A percentile compares a stretch with the other conserved stretches of the same genome.
These are phyloP conservation scores for Manacus vitellinus DNA, from an alignment of 2,113 vertebrate genomes.

Conservation along the genomic window DNA sequence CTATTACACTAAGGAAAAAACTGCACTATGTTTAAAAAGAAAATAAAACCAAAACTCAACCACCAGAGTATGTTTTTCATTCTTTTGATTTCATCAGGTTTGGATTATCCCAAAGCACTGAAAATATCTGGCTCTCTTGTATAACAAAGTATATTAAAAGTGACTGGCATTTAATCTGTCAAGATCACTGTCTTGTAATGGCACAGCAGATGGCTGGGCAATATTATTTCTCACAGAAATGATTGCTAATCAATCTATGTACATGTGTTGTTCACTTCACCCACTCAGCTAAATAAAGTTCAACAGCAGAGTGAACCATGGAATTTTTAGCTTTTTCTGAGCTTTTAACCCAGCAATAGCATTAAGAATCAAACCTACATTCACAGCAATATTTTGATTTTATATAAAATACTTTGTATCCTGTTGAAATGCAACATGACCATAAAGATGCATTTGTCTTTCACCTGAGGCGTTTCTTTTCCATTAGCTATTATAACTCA, in stretches of 20 bases:
- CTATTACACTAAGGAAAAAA: background rate
- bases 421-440: background rate
- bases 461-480: background rate
- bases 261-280: constrained; percentile 8
- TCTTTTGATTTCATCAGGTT: background rate
- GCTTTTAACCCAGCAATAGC: background rate
- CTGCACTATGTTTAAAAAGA: background rate
- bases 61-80: background rate
- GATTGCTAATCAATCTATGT: background rate
- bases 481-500: background rate
- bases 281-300: constrained; percentile 36
- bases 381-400: background rate
- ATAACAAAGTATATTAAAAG: background rate
- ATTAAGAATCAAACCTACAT: background rate
- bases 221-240: background rate
- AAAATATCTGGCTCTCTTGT: background rate
- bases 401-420: background rate
- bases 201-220: constrained; percentile 13
- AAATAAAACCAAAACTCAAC: background rate
- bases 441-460: background rate
- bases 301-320: background rate
- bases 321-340: background rate
- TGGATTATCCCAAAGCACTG: background rate
- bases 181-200: constrained; percentile 5
- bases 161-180: constrained; percentile 1